Conservation (phyloP, 2,113 vertebrate genomes). For the Amblyopsis rosae region DNA sequence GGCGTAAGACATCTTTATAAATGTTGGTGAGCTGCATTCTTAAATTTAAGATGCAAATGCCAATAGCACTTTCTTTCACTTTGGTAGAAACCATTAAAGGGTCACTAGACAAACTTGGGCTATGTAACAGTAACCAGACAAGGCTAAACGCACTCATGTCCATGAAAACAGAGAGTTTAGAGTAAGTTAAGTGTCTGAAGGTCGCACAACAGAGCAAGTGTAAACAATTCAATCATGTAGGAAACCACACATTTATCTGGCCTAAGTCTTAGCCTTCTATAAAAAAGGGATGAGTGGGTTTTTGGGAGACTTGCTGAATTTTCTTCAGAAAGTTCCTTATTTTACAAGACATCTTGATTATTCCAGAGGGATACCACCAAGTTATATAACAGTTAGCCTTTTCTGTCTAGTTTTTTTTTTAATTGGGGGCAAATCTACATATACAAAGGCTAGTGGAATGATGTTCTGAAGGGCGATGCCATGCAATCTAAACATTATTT, state of each 20-base stretch:
- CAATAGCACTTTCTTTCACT: conserved; percentile 39
- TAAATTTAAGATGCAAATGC: conserved; percentile 40
- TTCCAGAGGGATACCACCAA: conserved; percentile 71
- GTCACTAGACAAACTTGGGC: conserved; percentile 62
- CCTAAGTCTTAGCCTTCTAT: conserved; percentile 59
- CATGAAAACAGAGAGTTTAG: conserved; percentile 62
- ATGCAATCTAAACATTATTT: conserved; percentile 43
- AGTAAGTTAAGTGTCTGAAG: conserved; percentile 67
- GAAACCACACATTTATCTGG: conserved; percentile 57
- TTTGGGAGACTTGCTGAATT: conserved; percentile 57
- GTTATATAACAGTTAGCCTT: conserved; percentile 67
- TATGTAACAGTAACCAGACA: conserved; percentile 66
- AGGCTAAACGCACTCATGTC: conserved; percentile 61
- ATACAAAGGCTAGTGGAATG: conserved; percentile 7
- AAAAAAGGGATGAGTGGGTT: conserved; percentile 62
- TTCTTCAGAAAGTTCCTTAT: conserved; percentile 59
- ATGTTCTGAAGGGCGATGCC: conserved; percentile 45
- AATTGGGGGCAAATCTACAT: conserved; percentile 10
- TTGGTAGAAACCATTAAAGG: conserved; percentile 31
- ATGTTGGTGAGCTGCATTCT: not conserved
- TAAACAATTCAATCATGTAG: conserved; percentile 70
- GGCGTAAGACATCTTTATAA: not conserved
- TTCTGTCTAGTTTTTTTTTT: conserved; percentile 45
- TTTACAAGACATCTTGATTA: conserved; percentile 69
- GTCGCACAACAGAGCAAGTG: conserved; percentile 47